Evolutionary conservation across 1,140 invertebrate species (phyloP), one percentile per base, ranked within the genome.

Genomic region (Vanessa atalanta): DNA sequence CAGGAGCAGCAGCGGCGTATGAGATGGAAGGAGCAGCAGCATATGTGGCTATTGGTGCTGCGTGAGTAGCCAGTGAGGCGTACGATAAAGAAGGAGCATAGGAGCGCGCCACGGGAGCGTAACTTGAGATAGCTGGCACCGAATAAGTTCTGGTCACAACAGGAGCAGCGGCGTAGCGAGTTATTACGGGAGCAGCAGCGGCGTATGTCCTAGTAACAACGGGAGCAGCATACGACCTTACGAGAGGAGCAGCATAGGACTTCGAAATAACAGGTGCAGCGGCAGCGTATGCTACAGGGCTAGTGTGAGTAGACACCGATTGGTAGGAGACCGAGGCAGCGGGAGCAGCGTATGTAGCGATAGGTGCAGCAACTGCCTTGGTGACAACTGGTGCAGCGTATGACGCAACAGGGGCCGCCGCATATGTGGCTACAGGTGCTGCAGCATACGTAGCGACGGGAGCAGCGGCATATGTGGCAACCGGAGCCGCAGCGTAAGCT

Each of bases 11-110:
- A 65, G 82, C 73, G 47, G 81, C 81, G 2, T 79, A 66, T 9
- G 82, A 69, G 63, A 79, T 66, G n/a, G 83, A 77, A 37, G 85
- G 81, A 31, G 81, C 79, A 47, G 82, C 79, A 66, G 82, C 79
- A 66, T 83, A 83, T 13, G 81, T 47, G 14, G 57, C 77, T 14
- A 78, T 67, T 11, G 73, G 76, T 23, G 76, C 74, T 23, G 76
- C 67, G 50, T 81, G 73, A 50, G 53, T 23, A 23, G 75, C 51
- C 14, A 73, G 15, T 23, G 80, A 73, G 12, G 77, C 63, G 69
- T 82, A 84, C 1, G 79, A 77, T 6, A 78, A n/a, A 37, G 79
- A 68, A 20, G 79, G 78, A 69, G 77, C 72, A 65, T 68, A 53
- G n/a, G 67, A 23, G 20, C 70, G 69, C 12, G 79, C 72, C 12